Evolutionary conservation across 2,113 vertebrate species (phyloP), one percentile per base, ranked within the genome.

Genomic region (Corynorhinus townsendii): DNA sequence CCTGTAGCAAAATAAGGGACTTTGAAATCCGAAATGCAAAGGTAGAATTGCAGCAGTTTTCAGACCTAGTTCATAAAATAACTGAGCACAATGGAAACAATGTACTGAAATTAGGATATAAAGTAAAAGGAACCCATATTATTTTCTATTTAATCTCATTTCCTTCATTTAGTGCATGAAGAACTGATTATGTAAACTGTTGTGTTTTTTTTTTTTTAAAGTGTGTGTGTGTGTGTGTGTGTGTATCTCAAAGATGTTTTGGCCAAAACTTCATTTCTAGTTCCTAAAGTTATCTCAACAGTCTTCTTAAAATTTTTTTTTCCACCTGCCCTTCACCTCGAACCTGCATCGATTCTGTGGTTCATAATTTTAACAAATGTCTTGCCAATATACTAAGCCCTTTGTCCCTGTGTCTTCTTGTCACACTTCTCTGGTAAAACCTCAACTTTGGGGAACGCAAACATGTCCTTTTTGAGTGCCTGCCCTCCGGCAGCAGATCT

Each of bases 301-400:
- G 81, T 72, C 3, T 68, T 73, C 19, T 73, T 71, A 62, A 54
- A 66, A 20, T 38, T 3, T 22, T 40, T 59, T 80, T 91, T 68
- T 28, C 8, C 30, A 38, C 30, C 35, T 52, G 9, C 10, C 10
- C 9, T 24, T 20, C 15, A 11, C 52, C 6, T 40, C 35, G 2
- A 62, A 15, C 59, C 28, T 86, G n/a, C 16, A 81, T 49, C 59
- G 22, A 24, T 73, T 91, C 16, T 86, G 11, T 75, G 43, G 35
- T 82, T 94, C 26, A 75, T 96, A 82, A 80, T 93, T 86, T 93
- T 75, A 95, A 64, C 30, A 92, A 69, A 76, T 72, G 11, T 77
- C 68, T 77, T 91, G 47, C 45, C 40, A 83, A 17, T 71, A 52
- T 47, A 26, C 49, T 30, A 7, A 56, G 14, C 26, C 40, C 38